Evolutionary conservation across 2,888 invertebrate genomes (phyloP), one percentile per base, ranked within the genome.

Genomic region (Acronicta alni): DNA sequence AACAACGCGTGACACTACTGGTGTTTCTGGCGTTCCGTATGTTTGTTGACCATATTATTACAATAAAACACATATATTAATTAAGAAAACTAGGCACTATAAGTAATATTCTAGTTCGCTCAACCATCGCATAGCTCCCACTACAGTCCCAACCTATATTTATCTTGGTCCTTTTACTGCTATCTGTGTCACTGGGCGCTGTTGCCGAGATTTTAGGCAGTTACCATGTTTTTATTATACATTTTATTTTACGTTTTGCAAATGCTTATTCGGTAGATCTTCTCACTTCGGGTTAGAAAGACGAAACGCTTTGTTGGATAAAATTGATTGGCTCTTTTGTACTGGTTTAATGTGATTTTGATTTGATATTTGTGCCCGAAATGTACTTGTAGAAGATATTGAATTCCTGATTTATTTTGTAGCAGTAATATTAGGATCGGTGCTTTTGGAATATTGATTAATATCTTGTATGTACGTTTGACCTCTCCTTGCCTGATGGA

Each of bases 141-240:
- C 7, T 65, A 55, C 32, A 18, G 4, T 18, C n/a, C 15, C 2
- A 1, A 14, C 59, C 18, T 20, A 74, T 81, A 79, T 82, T 85
- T 85, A 82, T 86, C 77, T 81, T 77, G 58, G 61, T 72, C 79
- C 69, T 75, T 82, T 79, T 77, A 69, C 78, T 75, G 48, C 59
- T 76, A 83, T 82, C 81, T 82, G 75, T 79, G 82, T 77, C 80
- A 73, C 76, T 75, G 57, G 65, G 68, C 66, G 68, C 57, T 57
- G 57, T 44, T 72, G 54, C 58, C 26, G 58, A 65, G 70, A 60
- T 69, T 71, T 65, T 51, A 80, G 73, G 70, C 66, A 46, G 55
- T 68, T 62, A 59, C 67, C 62, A 71, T 75, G 59, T 72, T 76
- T 79, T 79, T 72, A 62, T 58, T 72, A 60, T 66, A 66, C 45